phyloP scores from a whole-genome alignment of 1,140 invertebrate genomes.

The Hyposmocoma kahamanoa region DNA sequence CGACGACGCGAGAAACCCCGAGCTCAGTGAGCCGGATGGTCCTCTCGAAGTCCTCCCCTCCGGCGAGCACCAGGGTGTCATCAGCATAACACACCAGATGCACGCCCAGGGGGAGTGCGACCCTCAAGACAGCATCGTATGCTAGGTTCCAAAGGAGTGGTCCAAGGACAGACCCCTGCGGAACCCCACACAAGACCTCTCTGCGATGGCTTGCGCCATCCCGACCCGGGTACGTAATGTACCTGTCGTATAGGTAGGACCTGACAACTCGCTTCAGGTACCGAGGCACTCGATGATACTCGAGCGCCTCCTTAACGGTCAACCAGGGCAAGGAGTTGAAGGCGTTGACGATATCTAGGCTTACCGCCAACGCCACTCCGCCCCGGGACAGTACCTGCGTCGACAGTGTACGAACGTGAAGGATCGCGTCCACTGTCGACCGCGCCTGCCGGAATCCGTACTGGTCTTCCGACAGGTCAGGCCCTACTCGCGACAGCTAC shows the following conservation, averaged over 20 bases:
- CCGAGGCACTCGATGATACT: constrained; percentile 1
- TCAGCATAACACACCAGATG: constrained; percentile 1
- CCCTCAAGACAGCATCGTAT: constrained; percentile 12
- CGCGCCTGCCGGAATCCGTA: constrained; percentile 20
- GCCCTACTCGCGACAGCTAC: no score
- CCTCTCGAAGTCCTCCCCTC: no score
- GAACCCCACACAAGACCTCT: constrained; percentile 11
- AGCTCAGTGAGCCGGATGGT: no score
- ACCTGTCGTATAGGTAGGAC: constrained; percentile 9
- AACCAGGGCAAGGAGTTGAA: constrained; percentile 19
- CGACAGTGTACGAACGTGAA: constrained; percentile 5
- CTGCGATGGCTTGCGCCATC: neutral
- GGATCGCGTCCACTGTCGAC: constrained; percentile 20
- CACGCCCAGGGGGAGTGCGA: constrained; percentile 1
- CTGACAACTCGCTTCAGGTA: constrained; percentile 3
- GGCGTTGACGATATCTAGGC: constrained; percentile 16
- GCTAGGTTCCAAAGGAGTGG: constrained; percentile 16
- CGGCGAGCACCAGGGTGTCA: constrained; percentile 11
- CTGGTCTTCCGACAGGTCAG: constrained; percentile 7
- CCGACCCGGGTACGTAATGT: neutral
- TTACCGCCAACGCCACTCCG: constrained; percentile 11
- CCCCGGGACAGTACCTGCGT: constrained; percentile 7
- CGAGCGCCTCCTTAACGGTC: constrained; percentile 4
- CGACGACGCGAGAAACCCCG: no score
- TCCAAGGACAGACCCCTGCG: constrained; percentile 9